Evolutionary conservation across 2,113 vertebrate genomes (phyloP).

Genomic region (Tupaia tana): DNA sequence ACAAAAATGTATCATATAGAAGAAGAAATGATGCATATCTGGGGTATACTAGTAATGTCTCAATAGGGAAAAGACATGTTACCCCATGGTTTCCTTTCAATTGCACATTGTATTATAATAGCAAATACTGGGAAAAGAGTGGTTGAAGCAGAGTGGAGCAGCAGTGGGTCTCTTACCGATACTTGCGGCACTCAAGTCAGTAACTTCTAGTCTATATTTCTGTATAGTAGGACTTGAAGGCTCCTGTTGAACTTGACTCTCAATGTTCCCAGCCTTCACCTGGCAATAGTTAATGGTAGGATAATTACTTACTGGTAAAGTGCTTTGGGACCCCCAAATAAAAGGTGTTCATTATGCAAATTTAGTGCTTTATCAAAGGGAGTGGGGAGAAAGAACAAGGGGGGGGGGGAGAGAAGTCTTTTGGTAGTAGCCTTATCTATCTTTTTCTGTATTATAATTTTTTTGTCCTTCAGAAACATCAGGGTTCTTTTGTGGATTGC

Average conservation of each 20-base stretch:
- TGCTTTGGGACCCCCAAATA: slow-evolving; percentile 58
- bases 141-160: not conserved
- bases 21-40: not conserved
- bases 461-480: slow-evolving; percentile 23
- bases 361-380: not conserved
- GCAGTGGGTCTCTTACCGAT: not conserved
- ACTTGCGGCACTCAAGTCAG: not conserved
- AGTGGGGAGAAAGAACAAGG: not conserved
- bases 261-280: not conserved
- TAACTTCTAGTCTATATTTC: not conserved
- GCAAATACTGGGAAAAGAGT: not conserved
- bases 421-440: slow-evolving; percentile 44
- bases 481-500: slow-evolving; percentile 44
- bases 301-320: slow-evolving; percentile 36
- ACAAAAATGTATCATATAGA: slow-evolving; percentile 12
- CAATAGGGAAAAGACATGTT: not conserved
- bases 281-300: not conserved
- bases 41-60: not conserved
- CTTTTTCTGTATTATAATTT: slow-evolving; percentile 54
- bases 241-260: slow-evolving; percentile 4
- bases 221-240: not conserved
- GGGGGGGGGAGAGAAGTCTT: not conserved
- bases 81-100: not conserved
- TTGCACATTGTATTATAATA: not conserved
- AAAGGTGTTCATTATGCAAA: slow-evolving; percentile 9